Evolutionary conservation across 2,113 vertebrate species (phyloP).

Genomic region (Marcusenius ussheri): DNA sequence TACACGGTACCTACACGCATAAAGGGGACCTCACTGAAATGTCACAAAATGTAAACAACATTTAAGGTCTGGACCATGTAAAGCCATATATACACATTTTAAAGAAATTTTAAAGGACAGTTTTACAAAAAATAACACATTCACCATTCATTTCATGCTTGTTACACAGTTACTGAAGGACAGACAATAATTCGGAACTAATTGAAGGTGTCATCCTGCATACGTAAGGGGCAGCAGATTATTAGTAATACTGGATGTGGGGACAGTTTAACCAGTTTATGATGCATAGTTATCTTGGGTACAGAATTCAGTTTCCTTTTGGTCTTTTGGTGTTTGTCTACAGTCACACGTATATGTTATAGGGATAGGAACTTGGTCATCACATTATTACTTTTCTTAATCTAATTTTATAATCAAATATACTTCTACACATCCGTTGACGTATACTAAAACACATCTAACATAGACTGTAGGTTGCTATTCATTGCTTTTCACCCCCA

Average conservation of each 20-base stretch:
- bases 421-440: background rate
- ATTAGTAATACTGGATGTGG: background rate
- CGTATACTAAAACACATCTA: background rate
- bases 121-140: background rate
- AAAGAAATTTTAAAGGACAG: background rate
- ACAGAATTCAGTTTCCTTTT: background rate
- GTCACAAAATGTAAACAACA: background rate
- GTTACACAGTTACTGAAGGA: background rate
- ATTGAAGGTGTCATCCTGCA: background rate
- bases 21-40: background rate
- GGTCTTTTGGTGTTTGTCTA: background rate
- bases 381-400: background rate
- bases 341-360: background rate
- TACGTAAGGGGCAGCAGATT: background rate
- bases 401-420: background rate
- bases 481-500: background rate
- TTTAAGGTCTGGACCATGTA: background rate
- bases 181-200: background rate
- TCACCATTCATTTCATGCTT: background rate
- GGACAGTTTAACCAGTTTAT: background rate
- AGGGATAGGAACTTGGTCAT: background rate
- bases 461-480: background rate
- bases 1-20: background rate
- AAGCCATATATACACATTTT: background rate
- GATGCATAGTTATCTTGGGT: background rate